Base-by-base conservation (phyloP, 2,888 invertebrate genomes). In the Ophraella communa region DNA sequence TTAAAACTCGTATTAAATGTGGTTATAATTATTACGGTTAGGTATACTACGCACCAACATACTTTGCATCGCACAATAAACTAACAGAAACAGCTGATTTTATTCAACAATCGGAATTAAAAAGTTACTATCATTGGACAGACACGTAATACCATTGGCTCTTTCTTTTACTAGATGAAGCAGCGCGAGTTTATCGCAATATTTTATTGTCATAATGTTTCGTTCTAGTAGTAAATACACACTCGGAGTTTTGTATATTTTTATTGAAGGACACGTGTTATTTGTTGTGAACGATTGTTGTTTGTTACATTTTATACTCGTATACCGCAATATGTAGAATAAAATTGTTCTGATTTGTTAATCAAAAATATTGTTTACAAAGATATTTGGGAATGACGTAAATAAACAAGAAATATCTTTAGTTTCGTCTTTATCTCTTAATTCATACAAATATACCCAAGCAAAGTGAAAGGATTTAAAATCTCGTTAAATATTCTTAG, bases 91-190 rank as follows among this genome's bases (percentile, higher is more conserved):
- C 71, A 71, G 67, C 68, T 68, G 67, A 71, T 71, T 64, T 65
- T 45, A 45, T 45, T 45, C 21, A 21, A 45, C 45, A 21, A 39
- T 39, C 17, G 65, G 62, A 60, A 68, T 68, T 70, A 71, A 70
- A 70, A 67, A 71, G 63, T 69, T 70, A n/a, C n/a, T n/a, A 71
- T 71, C 71, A 68, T 39, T 39, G 5, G 14, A 39, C 39, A 39
- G 39, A 23, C 47, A n/a, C 47, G 47, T 21, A 47, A 47, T 47
- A 4, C 11, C 21, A 21, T 18, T 45, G 21, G 39, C 17, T 5
- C 39, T 21, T 45, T 20, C 20, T 45, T 45, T 45, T 45, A n/a
- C 45, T 21, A 21, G 11, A 45, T 45, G 21, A 20, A 5, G 20
- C 45, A 45, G n/a, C 45, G 45, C 20, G 20, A 21, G 45, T 45